These are phyloP conservation scores for Lathronympha strigana DNA, from an alignment of 2,888 invertebrate genomes.

Conservation along the genomic window DNA sequence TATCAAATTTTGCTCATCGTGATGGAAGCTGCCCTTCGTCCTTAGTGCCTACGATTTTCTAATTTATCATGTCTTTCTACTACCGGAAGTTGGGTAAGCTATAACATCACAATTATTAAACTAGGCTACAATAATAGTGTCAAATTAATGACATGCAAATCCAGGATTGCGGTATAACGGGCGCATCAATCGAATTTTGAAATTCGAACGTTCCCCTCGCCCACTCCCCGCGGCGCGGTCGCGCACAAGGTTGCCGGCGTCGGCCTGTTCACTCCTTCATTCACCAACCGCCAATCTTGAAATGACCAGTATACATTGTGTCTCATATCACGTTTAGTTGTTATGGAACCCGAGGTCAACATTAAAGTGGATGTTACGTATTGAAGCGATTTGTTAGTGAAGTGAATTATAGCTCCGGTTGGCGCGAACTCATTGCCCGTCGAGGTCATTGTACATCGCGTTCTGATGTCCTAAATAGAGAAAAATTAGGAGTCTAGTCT, in stretches of 20 bases:
- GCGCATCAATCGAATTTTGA: slow-evolving; percentile 48
- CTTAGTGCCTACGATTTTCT: no score
- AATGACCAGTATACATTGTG: not conserved
- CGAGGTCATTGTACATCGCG: slow-evolving; percentile 78
- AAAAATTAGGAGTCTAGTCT: slow-evolving; percentile 42
- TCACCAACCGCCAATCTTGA: not conserved
- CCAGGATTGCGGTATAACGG: slow-evolving; percentile 33
- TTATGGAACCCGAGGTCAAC: not conserved
- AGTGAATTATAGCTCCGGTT: slow-evolving; percentile 15
- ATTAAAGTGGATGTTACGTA: not conserved
- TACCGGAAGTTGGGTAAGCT: no score
- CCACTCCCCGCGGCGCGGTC: slow-evolving; percentile 50
- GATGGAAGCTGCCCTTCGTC: no score
- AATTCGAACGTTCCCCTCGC: slow-evolving; percentile 58
- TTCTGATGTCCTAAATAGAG: slow-evolving; percentile 75
- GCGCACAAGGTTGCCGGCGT: slow-evolving; percentile 63
- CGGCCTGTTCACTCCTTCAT: not conserved
- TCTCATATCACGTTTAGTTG: not conserved
- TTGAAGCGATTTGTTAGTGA: not conserved
- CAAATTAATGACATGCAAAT: slow-evolving; percentile 33
- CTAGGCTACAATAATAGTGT: slow-evolving; percentile 10
- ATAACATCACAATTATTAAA: not conserved
- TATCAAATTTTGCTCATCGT: no score
- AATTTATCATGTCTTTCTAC: no score
- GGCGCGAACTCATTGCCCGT: slow-evolving; percentile 59